Evolutionary conservation across 2,797 vertebrate species (phyloP), one percentile per base, ranked within the genome.

Genomic region (Cyclura pinguis): DNA sequence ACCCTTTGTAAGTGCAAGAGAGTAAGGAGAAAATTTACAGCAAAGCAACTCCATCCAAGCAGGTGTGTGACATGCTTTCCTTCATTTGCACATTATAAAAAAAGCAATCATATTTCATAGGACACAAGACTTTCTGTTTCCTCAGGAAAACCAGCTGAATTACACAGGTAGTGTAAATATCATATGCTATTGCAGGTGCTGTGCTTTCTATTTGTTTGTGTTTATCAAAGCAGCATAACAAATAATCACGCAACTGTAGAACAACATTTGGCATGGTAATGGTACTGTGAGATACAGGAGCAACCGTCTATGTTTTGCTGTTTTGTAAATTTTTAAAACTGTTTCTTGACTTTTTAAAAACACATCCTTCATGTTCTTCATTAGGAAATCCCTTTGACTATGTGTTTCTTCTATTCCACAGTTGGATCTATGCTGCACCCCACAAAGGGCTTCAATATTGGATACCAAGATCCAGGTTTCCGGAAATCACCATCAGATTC

Each of bases 161-260:
- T 94, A 95, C n/a, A 93, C 95, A 97, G 96, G 97, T 97, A 96
- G 92, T 93, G 94, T 97, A 97, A 97, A 96, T 96, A 96, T 92
- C 97, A 97, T 85, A 89, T 95, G 96, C 94, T 94, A 95, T 94
- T 94, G 94, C 96, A 96, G 97, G 97, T 97, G 97, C 95, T 92
- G 93, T 90, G 94, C 94, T 0, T 88, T 95, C 93, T 95, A 93
- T 95, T 95, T 97, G 96, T 97, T 97, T 96, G 92, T 97, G 93
- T 97, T 97, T 97, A 97, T 88, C 95, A 78, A 91, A 96, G 96
- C 96, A 95, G 89, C 86, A 95, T 90, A 93, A 97, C 96, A 97
- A 97, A 97, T 89, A 97, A 96, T 94, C 95, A 95, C 91, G 93
- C 59, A 95, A 94, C 96, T 96, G 93, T 92, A 92, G 92, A 97